A percentile compares a stretch with the other conserved stretches of the same genome.
These are phyloP conservation scores for Masticophis lateralis DNA, from an alignment of 2,797 vertebrate genomes.

Conservation along the genomic window DNA sequence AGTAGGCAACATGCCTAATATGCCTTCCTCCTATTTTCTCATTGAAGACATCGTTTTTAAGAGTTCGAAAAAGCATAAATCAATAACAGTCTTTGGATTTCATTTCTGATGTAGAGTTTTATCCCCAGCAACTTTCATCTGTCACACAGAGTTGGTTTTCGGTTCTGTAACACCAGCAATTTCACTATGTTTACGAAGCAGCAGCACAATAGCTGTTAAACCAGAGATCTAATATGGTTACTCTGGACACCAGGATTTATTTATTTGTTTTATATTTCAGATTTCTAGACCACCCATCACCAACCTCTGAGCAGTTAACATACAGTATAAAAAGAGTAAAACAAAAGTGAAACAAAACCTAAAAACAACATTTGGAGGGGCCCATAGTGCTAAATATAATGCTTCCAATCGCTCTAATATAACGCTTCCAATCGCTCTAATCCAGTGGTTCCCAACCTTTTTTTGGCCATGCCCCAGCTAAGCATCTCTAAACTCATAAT, in stretches of 20 bases:
- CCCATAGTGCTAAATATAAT: neutral
- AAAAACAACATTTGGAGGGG: neutral
- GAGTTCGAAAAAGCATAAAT: neutral
- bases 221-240: neutral
- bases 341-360: neutral
- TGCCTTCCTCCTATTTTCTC: neutral
- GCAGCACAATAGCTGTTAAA: neutral
- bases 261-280: neutral
- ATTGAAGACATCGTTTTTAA: accelerated
- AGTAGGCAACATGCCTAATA: neutral
- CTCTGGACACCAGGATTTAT: neutral
- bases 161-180: slow-evolving; percentile 35
- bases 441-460: too few species aligned
- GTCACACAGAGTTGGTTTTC: slow-evolving; percentile 28
- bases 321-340: neutral
- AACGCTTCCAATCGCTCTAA: too few species aligned
- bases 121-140: neutral
- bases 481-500: too few species aligned
- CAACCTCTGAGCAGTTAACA: neutral
- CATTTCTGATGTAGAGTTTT: neutral
- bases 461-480: too few species aligned
- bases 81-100: slow-evolving; percentile 31
- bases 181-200: slow-evolving; percentile 44
- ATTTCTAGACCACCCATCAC: neutral
- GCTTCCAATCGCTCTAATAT: neutral